A percentile compares a stretch with the other conserved stretches of the same genome.
phyloP scores from a whole-genome alignment of 2,797 vertebrate genomes.

The Rhyacichthys aspro region DNA sequence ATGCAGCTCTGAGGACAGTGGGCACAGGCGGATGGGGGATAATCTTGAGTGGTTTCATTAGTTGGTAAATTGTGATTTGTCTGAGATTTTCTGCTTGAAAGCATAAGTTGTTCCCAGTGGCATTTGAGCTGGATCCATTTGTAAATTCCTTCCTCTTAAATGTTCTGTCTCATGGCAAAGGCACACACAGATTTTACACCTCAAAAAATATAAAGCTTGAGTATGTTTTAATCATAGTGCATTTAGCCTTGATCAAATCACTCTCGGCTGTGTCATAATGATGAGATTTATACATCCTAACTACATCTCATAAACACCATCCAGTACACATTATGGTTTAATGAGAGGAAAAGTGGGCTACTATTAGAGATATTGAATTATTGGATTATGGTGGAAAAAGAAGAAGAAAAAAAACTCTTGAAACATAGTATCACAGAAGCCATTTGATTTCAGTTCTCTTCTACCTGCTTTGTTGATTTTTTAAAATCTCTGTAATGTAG shows the following conservation, averaged over 20 bases:
- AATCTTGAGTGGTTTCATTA: conserved; percentile 73
- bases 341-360: conserved; percentile 46
- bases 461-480: conserved; percentile 23
- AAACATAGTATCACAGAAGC: conserved; percentile 37
- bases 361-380: conserved; percentile 35
- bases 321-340: conserved; percentile 48
- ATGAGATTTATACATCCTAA: conserved; percentile 44
- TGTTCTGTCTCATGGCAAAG: conserved; percentile 56
- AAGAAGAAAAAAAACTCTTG: conserved; percentile 36
- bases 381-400: conserved; percentile 33
- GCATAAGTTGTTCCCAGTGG: conserved; percentile 66
- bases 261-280: conserved; percentile 47
- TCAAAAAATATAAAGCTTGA: conserved; percentile 52
- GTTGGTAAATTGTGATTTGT: conserved; percentile 74
- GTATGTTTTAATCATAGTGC: conserved; percentile 65
- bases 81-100: conserved; percentile 75
- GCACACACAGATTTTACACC: conserved; percentile 56
- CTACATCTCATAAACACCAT: conserved; percentile 40
- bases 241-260: conserved; percentile 64
- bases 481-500: conserved; percentile 20
- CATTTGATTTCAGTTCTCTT: conserved; percentile 19
- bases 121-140: conserved; percentile 68
- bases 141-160: conserved; percentile 54
- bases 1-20: conserved; percentile 60
- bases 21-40: conserved; percentile 61